A percentile compares a stretch with the other conserved stretches of the same genome.
phyloP scores from a whole-genome alignment of 2,113 vertebrate genomes.

The Cebus imitator region DNA sequence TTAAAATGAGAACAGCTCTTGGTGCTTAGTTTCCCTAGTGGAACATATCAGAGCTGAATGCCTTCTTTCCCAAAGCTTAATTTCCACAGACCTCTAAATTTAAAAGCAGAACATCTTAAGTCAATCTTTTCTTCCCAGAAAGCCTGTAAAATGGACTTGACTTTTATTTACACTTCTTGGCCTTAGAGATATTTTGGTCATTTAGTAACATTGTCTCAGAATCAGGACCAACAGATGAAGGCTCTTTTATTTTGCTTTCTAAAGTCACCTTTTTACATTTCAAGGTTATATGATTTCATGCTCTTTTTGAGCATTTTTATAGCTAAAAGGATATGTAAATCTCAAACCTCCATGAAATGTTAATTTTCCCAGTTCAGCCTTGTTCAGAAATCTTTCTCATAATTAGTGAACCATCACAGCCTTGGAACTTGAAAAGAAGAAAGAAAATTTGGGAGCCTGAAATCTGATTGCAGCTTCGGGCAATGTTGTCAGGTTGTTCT shows the following conservation, averaged over 20 bases:
- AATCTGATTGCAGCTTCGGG: not conserved
- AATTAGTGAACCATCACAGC: constrained; percentile 5
- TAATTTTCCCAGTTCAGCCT: not conserved
- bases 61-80: not conserved
- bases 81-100: constrained; percentile 11
- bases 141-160: not conserved
- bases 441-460: not conserved
- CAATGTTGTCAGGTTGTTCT: not conserved
- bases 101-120: not conserved
- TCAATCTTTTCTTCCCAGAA: not conserved
- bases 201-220: not conserved
- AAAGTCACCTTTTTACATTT: constrained; percentile 39
- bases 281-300: not conserved
- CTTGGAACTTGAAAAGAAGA: constrained; percentile 42
- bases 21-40: not conserved
- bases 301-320: constrained; percentile 45
- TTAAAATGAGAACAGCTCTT: not conserved
- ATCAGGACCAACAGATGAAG: not conserved
- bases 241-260: constrained; percentile 18
- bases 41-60: not conserved
- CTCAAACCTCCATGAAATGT: constrained; percentile 40
- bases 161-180: not conserved
- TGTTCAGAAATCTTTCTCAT: constrained; percentile 53
- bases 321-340: constrained; percentile 23
- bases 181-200: not conserved